These are phyloP conservation scores for Plagiodera versicolora DNA, from an alignment of 2,888 invertebrate genomes.

Conservation along the genomic window DNA sequence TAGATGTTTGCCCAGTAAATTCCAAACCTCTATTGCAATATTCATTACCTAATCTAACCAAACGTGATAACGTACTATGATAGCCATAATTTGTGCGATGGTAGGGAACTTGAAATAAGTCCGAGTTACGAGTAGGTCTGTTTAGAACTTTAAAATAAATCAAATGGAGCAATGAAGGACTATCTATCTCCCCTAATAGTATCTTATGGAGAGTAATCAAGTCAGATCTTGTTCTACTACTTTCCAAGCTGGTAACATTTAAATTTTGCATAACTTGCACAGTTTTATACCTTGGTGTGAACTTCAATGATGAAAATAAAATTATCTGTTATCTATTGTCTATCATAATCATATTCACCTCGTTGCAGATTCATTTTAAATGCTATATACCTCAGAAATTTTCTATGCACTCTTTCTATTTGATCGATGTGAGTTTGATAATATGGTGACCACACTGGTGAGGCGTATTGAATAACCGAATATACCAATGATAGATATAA, in stretches of 20 bases:
- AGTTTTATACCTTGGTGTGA: too few relatives aligned
- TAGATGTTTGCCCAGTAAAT: too few relatives aligned
- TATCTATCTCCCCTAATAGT: background rate
- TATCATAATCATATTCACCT: background rate
- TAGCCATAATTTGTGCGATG: too few relatives aligned
- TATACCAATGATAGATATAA: background rate
- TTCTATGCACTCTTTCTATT: background rate
- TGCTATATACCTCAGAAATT: conserved; percentile 1
- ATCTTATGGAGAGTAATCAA: conserved; percentile 4
- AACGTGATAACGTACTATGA: too few relatives aligned
- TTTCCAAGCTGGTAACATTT: background rate
- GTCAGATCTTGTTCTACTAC: conserved; percentile 4
- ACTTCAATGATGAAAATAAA: too few relatives aligned
- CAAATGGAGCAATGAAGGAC: background rate
- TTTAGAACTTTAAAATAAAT: too few relatives aligned
- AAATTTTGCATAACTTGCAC: conserved; percentile 4
- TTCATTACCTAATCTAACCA: too few relatives aligned
- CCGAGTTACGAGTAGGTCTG: too few relatives aligned
- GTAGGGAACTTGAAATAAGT: too few relatives aligned
- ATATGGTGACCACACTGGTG: conserved; percentile 6
- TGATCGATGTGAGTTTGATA: conserved; percentile 6
- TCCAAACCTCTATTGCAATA: too few relatives aligned
- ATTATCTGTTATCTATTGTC: too few relatives aligned
- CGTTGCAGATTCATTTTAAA: background rate
- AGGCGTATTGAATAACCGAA: background rate